Evolutionary conservation across 1,140 invertebrate genomes (phyloP), one percentile per base, ranked within the genome.

Genomic region (Pseudomyrmex gracilis): DNA sequence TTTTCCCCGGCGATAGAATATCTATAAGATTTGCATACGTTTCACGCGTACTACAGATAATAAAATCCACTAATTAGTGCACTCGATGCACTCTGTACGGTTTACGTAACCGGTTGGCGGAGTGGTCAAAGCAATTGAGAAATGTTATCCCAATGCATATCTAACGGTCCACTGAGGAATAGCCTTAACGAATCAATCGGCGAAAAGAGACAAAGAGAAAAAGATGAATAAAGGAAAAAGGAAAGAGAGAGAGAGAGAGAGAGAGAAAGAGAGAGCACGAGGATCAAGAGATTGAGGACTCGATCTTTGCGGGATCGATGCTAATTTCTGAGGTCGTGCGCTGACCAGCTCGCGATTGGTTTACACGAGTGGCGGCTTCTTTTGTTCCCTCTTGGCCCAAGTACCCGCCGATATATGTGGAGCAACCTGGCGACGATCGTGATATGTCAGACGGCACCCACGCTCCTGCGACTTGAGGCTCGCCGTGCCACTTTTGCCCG

Each of bases 401-500:
- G 84, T 34, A 88, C 70, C 55, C 68, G 58, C 34, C 87, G 68
- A 88, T 85, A 88, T 73, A 87, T 88, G 78, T 73, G 73, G 86
- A 85, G 78, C 87, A 89, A 85, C 83, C 87, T 83, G 86, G 73
- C 87, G 78, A 88, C 87, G 84, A 88, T 89, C 87, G 87, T 89
- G 87, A 89, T 89, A 89, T 89, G 87, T 85, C 87, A 89, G 71
- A 84, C 85, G 43, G 78, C 84, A 74, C 87, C 86, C 87, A 89
- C 87, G 87, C 86, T 89, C 86, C 84, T 89, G 78, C 60, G 78
- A 83, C 78, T 89, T 84, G 17, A 85, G 76, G 71, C 83, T 73
- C 63, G 86, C 55, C 78, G 60, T 85, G 78, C 86, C 87, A 89
- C 87, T 78, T 88, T 88, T 49, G 83, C 83, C 57, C 64, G 12